Base-by-base conservation (phyloP, 2,888 invertebrate species). In the Dryobota labecula region DNA sequence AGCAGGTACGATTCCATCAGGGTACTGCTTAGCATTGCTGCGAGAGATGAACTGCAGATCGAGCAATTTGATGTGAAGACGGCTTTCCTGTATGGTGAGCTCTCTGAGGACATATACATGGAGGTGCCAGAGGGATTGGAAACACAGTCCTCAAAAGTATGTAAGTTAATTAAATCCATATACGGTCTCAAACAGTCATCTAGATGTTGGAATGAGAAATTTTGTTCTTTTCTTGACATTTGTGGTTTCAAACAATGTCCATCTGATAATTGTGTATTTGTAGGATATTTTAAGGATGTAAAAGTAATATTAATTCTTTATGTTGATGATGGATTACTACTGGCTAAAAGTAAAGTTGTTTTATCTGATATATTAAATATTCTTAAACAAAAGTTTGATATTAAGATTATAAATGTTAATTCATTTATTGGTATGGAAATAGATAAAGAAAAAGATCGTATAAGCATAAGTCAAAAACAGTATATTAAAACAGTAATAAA, bases 351-450 rank as follows among this genome's bases (percentile, higher is more conserved):
- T 38, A 65, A 70, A 53, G 0, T 36, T 43, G 0, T 74, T 4
- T 73, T 83, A 8, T 53, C 65, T 24, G 9, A 54, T 6, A 58
- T 84, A 49, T 78, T 85, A 56, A 36, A 68, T 8, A 63, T 60
- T 70, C 74, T 85, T 33, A 82, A 81, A 70, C 57, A 80, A 72
- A 49, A 8, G 18, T 87, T 87, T 84, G 70, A 85, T 64, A 83
- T 86, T 6, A 86, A 85, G 73, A 60, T 54, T 61, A 24, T 84
- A 53, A 72, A 82, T 18, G 75, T 80, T 4, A 73, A 60, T 38
- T 81, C 66, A 76, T 87, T 85, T 85, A 78, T 87, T 3, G 86
- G 84, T 0, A 71, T 87, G 68, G 63, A 88, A 73, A 83, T 87
- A 64, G 8, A 38, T 2, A 75, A 18, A 56, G 7, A 4, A 30